Conservation (phyloP, 2,113 vertebrate species). For the Laterallus jamaicensis region DNA sequence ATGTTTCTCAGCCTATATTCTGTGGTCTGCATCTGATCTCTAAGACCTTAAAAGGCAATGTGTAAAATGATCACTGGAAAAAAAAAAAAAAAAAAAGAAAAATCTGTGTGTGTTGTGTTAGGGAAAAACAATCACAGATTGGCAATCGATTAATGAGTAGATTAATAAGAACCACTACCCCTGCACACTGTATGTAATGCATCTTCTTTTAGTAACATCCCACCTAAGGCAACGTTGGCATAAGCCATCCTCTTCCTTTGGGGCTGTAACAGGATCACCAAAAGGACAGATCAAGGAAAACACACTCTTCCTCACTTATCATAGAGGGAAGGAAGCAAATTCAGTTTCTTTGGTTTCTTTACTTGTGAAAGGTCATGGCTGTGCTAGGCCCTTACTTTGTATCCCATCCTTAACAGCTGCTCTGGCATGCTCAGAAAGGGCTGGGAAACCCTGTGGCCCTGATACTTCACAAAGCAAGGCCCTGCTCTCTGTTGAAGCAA, state of each 20-base stretch:
- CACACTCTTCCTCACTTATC: not conserved
- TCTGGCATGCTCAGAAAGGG: not conserved
- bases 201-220: not conserved
- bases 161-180: not conserved
- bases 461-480: not conserved
- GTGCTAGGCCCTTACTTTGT: not conserved
- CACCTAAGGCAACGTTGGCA: not conserved
- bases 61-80: not conserved
- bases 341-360: not conserved
- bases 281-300: not conserved
- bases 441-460: not conserved
- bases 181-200: not conserved
- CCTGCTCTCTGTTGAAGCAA: not conserved
- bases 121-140: not conserved
- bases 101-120: not conserved
- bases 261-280: not conserved
- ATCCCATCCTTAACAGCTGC: not conserved
- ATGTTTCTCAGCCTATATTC: not conserved
- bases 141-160: not conserved
- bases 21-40: slow-evolving; percentile 16
- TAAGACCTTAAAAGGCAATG: slow-evolving; percentile 37
- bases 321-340: not conserved
- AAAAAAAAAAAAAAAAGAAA: not conserved
- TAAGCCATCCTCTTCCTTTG: not conserved
- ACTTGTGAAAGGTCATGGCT: not conserved